phyloP scores from a whole-genome alignment of 1,140 invertebrate species.

The Anoplolepis gracilipes region DNA sequence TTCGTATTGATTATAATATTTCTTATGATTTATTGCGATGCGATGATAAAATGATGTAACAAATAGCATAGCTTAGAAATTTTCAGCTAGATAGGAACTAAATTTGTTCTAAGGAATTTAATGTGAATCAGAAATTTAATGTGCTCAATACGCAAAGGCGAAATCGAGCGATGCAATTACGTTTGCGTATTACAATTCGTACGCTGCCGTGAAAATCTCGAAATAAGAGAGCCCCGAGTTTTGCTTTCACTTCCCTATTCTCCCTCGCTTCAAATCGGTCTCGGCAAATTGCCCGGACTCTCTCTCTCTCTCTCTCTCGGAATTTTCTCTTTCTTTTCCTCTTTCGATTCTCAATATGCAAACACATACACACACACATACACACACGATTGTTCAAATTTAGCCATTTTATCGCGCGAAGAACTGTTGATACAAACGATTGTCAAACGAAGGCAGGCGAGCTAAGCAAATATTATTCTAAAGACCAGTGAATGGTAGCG shows the following conservation, averaged over 20 bases:
- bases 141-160: background rate
- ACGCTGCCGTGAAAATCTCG: conserved; percentile 31
- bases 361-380: conserved; percentile 1
- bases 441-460: conserved; percentile 59
- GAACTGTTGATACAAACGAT: conserved; percentile 66
- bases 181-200: background rate
- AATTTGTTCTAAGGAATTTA: background rate
- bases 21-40: too few species aligned
- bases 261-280: conserved; percentile 16
- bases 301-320: conserved; percentile 19
- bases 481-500: conserved; percentile 50
- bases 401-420: conserved; percentile 40
- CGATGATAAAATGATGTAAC: too few species aligned
- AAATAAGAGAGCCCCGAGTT: conserved; percentile 16
- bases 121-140: background rate
- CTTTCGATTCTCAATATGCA: conserved; percentile 28
- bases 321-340: conserved; percentile 35
- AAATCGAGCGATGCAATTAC: conserved; percentile 1
- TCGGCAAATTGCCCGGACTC: conserved; percentile 40
- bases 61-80: background rate
- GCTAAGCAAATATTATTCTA: conserved; percentile 64
- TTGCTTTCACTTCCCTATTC: conserved; percentile 49
- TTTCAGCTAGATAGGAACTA: background rate
- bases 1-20: too few species aligned
- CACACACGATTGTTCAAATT: background rate